Evolutionary conservation across 2,888 invertebrate genomes (phyloP), one percentile per base, ranked within the genome.

Genomic region (Tiliacea aurago): DNA sequence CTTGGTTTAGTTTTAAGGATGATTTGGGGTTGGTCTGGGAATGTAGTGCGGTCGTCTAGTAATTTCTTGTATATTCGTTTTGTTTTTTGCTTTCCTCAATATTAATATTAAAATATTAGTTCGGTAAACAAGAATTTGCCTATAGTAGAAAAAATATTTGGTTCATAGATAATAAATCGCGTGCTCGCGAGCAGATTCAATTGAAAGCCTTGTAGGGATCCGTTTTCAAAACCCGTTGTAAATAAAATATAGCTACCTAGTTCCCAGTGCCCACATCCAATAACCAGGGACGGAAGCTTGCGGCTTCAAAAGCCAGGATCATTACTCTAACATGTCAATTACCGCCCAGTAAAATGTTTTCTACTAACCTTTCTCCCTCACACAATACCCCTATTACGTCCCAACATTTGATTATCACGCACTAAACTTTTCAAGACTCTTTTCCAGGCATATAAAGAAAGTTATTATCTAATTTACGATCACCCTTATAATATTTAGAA

Each of bases 401-500:
- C 51, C 33, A 53, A 68, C 71, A 74, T 80, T 81, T 75, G 63
- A 83, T 75, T 62, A 81, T 72, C 55, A 61, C 23, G 10, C 65
- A 73, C 73, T 79, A 62, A 83, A 84, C 62, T 58, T 53, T 76
- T 62, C 28, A 76, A 73, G 49, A 70, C 20, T 53, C 64, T 49
- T 73, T 59, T 76, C 58, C 53, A 78, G 45, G 37, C 43, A 43
- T 73, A 77, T 78, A 78, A 86, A 82, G 61, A 76, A n/a, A 61
- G 83, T 84, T 85, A 87, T 86, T 78, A 84, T 61, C 47, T 77
- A 70, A 85, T 87, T 87, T 84, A 87, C 73, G 87, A 86, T 75
- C 75, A 55, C 58, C 75, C 73, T 81, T 87, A 81, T 69, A 77
- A 73, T 86, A 86, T 83, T 81, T 81, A 80, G 68, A 78, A 80